These are phyloP conservation scores for Drosophila pectinifera DNA, from an alignment of 1,140 invertebrate species.

Conservation along the genomic window DNA sequence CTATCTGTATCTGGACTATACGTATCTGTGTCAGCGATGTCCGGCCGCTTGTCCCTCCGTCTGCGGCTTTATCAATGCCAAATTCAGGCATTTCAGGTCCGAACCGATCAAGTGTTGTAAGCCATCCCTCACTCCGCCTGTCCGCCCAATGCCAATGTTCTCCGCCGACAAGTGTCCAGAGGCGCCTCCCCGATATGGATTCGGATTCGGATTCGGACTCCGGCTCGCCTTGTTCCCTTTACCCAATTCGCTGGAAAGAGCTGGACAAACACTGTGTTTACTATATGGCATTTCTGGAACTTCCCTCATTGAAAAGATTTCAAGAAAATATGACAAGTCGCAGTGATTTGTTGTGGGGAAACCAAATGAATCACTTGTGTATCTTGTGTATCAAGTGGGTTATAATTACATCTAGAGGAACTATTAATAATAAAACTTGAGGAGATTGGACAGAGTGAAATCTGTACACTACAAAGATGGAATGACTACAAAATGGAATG, in stretches of 20 bases:
- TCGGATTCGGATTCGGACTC: constrained; percentile 5
- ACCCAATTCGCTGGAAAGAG: constrained; percentile 43
- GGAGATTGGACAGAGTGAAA: too few species aligned
- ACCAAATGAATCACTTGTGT: constrained; percentile 1
- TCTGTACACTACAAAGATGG: too few species aligned
- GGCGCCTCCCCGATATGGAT: constrained; percentile 18
- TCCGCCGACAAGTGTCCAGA: constrained; percentile 48
- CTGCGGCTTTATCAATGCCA: constrained; percentile 74
- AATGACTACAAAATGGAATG: too few species aligned
- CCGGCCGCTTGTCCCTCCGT: constrained; percentile 22
- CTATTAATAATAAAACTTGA: too few species aligned
- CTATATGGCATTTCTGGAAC: not conserved
- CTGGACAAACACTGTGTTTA: not conserved
- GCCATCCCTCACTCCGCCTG: constrained; percentile 14
- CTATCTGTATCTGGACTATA: constrained; percentile 36
- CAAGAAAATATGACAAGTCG: constrained; percentile 2
- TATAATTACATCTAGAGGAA: too few species aligned
- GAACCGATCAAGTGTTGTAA: constrained; percentile 62
- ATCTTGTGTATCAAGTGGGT: too few species aligned
- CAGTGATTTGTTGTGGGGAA: constrained; percentile 12
- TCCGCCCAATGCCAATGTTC: constrained; percentile 37
- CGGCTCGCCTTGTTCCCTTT: constrained; percentile 57
- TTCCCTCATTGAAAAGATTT: not conserved
- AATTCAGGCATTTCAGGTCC: constrained; percentile 50
- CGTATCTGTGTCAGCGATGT: constrained; percentile 30